A percentile compares a stretch with the other conserved stretches of the same genome.
phyloP scores from a whole-genome alignment of 2,113 vertebrate species.

The Tachysurus fulvidraco region DNA sequence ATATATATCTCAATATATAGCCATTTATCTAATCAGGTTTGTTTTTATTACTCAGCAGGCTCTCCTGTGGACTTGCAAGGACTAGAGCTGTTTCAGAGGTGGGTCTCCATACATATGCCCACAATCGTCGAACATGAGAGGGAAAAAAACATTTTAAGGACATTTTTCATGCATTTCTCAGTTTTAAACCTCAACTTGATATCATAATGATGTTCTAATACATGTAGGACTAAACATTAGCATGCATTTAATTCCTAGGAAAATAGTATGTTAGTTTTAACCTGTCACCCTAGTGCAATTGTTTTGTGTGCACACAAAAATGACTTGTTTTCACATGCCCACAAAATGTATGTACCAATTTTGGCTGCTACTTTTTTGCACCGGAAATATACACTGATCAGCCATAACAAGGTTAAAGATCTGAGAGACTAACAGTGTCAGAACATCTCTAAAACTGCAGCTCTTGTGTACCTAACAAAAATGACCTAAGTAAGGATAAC shows the following conservation, averaged over 20 bases:
- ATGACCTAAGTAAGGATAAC: no score
- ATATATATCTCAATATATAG: background rate
- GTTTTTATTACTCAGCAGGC: constrained; percentile 70
- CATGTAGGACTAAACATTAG: background rate
- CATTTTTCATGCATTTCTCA: no score
- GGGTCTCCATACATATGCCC: constrained; percentile 30
- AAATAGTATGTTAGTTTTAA: background rate
- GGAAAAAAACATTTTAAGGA: background rate
- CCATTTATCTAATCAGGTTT: background rate
- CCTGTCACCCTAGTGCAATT: background rate
- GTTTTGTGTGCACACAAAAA: background rate
- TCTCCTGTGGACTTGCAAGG: constrained; percentile 62
- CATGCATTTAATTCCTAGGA: background rate
- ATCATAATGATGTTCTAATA: background rate
- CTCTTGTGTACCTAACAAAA: no score
- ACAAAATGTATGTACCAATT: background rate
- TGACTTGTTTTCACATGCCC: background rate
- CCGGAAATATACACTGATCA: background rate
- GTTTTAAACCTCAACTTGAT: background rate
- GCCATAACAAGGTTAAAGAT: no score
- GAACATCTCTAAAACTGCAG: no score
- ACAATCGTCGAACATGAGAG: background rate
- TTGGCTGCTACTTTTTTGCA: background rate
- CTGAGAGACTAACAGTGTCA: no score
- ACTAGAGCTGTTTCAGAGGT: constrained; percentile 78